Conservation (phyloP, 2,797 vertebrate species). For the Sphenopsis melanotis region DNA sequence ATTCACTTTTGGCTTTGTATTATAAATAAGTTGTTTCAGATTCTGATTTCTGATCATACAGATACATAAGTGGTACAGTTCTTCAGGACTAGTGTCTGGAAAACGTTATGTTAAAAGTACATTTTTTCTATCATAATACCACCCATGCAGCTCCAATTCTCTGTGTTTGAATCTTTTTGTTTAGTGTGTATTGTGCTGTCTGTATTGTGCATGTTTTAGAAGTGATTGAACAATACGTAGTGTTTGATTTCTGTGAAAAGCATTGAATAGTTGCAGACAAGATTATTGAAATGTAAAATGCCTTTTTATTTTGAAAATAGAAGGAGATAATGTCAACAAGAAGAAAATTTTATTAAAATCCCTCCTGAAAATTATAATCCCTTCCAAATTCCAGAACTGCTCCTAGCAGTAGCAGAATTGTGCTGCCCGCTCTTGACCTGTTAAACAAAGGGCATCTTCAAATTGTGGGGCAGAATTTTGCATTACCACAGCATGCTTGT, state of each 20-base stretch:
- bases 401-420: neutral
- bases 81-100: neutral
- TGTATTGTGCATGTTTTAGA: neutral
- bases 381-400: neutral
- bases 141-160: neutral
- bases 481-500: neutral
- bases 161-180: neutral
- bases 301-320: neutral
- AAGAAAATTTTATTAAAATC: neutral
- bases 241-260: neutral
- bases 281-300: neutral
- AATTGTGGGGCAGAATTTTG: neutral
- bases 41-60: neutral
- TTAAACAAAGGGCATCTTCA: neutral
- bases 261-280: neutral
- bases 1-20: neutral
- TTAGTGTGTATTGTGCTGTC: neutral
- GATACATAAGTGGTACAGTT: neutral
- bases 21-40: neutral
- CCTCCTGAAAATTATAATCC: neutral
- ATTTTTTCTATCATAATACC: neutral
- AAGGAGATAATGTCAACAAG: neutral
- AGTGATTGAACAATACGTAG: neutral
- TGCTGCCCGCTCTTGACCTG: neutral
- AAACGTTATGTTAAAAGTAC: neutral